These are phyloP conservation scores for Drosophila quadrilineata DNA, from an alignment of 1,140 invertebrate species.

Conservation along the genomic window DNA sequence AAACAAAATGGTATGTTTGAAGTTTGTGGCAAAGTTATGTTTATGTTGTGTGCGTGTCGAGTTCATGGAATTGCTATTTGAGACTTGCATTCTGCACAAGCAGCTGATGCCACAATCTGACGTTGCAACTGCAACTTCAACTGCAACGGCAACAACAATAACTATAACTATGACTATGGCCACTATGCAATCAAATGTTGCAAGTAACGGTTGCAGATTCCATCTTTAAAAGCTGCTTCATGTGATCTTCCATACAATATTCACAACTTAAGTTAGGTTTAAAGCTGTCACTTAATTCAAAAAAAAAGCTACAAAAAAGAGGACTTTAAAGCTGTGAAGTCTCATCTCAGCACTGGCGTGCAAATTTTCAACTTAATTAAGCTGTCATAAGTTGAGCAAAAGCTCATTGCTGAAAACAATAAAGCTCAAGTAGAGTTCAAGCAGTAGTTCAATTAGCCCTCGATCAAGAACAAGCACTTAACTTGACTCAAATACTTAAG, in stretches of 20 bases:
- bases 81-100: conserved; percentile 40
- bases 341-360: too few species aligned
- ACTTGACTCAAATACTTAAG: conserved; percentile 34
- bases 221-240: not conserved
- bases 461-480: not conserved
- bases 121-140: not conserved
- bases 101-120: conserved; percentile 33
- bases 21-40: conserved; percentile 38
- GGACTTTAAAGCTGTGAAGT: too few species aligned
- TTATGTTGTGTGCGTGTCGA: conserved; percentile 56
- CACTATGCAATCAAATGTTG: conserved; percentile 10
- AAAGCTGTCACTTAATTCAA: too few species aligned
- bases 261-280: too few species aligned
- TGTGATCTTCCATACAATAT: too few species aligned
- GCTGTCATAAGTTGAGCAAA: not conserved
- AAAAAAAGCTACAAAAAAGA: too few species aligned
- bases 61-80: conserved; percentile 67
- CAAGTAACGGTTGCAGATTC: conserved; percentile 2
- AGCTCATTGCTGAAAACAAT: not conserved
- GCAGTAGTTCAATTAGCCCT: not conserved
- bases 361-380: too few species aligned
- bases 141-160: not conserved
- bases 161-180: too few species aligned
- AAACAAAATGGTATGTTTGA: conserved; percentile 16
- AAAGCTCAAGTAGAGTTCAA: not conserved